Percentiles rank a stretch among this genome's conserved stretches.
These are phyloP conservation scores for Planococcus citri DNA, from an alignment of 1,140 invertebrate genomes.

Conservation along the genomic window DNA sequence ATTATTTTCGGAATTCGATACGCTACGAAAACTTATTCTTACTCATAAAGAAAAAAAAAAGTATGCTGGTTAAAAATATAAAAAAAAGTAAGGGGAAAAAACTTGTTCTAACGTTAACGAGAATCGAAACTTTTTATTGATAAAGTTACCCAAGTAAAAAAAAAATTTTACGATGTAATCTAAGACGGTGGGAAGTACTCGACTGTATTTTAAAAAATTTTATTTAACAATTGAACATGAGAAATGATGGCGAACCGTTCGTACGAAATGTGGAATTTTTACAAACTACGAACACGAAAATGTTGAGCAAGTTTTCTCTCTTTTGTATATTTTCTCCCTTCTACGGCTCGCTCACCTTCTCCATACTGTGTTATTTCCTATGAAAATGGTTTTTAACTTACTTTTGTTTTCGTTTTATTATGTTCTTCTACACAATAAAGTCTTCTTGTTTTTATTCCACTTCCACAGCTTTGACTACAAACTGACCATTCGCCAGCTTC, in stretches of 20 bases:
- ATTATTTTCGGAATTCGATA: too few relatives aligned
- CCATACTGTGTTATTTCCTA: constrained; percentile 21
- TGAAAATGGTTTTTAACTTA: constrained; percentile 34
- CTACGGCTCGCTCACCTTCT: neutral
- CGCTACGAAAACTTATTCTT: too few relatives aligned
- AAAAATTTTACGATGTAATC: neutral
- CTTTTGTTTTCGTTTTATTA: constrained; percentile 52
- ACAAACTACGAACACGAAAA: neutral
- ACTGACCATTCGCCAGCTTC: constrained; percentile 72
- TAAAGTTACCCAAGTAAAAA: neutral
- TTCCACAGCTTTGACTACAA: constrained; percentile 71
- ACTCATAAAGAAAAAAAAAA: too few relatives aligned
- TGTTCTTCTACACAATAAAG: constrained; percentile 66
- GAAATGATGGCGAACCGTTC: neutral
- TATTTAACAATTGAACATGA: neutral
- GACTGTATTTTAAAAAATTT: neutral
- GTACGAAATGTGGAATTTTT: neutral
- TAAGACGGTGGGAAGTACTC: neutral
- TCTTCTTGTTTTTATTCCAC: constrained; percentile 55
- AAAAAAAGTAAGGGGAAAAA: neutral
- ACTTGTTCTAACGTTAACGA: neutral
- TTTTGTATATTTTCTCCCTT: neutral
- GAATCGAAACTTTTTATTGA: neutral
- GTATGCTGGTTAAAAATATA: too few relatives aligned
- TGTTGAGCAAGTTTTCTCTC: neutral